Conservation (phyloP, 2,113 vertebrate genomes). For the Axis porcinus region DNA sequence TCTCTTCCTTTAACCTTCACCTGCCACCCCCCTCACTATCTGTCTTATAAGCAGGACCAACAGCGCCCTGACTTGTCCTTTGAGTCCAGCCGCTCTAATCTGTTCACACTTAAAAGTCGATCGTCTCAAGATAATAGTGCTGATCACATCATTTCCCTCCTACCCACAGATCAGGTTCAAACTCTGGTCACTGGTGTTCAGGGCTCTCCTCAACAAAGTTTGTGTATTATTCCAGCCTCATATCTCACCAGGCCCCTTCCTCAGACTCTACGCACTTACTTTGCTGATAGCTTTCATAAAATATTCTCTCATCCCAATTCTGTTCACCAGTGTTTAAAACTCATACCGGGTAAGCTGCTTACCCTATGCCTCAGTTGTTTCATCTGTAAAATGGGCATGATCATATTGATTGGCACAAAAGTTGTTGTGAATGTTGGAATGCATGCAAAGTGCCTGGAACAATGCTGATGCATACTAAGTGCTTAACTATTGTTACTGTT, state of each 20-base stretch:
- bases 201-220: background rate
- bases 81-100: background rate
- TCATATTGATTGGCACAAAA: background rate
- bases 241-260: background rate
- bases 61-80: background rate
- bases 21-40: background rate
- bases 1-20: background rate
- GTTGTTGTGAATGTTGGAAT: background rate
- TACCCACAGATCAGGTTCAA: background rate
- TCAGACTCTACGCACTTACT: background rate
- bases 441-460: background rate
- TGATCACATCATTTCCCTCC: background rate
- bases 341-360: background rate
- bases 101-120: background rate
- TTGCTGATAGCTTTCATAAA: background rate
- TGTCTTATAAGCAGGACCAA: background rate
- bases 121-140: background rate
- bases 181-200: background rate
- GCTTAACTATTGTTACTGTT: background rate
- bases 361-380: background rate
- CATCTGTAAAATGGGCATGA: background rate
- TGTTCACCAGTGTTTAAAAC: background rate
- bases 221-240: background rate
- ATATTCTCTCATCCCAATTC: background rate
- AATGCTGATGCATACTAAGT: background rate